Evolutionary conservation across 2,113 vertebrate species (phyloP).

Genomic region (Siniperca knerii): DNA sequence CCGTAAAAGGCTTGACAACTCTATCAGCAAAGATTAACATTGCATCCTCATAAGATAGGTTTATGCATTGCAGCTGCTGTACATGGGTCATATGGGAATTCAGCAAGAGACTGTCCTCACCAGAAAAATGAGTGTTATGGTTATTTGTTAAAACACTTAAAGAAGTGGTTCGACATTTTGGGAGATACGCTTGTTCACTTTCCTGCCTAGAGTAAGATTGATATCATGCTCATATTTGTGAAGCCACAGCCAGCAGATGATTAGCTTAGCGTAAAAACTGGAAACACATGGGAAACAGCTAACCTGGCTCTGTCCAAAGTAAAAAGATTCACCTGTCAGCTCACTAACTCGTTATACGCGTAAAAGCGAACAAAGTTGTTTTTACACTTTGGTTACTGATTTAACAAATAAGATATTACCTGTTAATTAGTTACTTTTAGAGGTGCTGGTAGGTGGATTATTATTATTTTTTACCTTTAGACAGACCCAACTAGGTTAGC

Average conservation of each 20-base stretch:
- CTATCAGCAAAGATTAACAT: constrained; percentile 18
- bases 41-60: background rate
- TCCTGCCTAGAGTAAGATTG: background rate
- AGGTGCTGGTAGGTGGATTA: background rate
- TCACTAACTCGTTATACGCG: too few relatives aligned
- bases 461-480: background rate
- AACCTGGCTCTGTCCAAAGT: background rate
- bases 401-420: background rate
- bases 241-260: background rate
- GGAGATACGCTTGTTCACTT: background rate
- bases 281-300: background rate
- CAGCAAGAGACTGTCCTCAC: background rate
- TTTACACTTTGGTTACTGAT: background rate
- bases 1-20: background rate
- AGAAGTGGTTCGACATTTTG: too few relatives aligned
- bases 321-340: background rate
- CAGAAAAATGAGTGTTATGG: background rate
- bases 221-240: background rate
- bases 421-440: background rate
- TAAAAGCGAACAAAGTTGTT: background rate
- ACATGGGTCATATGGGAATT: background rate
- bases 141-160: background rate
- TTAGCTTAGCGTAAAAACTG: background rate
- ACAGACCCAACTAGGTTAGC: background rate
- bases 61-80: background rate